Base-by-base conservation (phyloP, 2,113 vertebrate species). In the Morone chrysops region DNA sequence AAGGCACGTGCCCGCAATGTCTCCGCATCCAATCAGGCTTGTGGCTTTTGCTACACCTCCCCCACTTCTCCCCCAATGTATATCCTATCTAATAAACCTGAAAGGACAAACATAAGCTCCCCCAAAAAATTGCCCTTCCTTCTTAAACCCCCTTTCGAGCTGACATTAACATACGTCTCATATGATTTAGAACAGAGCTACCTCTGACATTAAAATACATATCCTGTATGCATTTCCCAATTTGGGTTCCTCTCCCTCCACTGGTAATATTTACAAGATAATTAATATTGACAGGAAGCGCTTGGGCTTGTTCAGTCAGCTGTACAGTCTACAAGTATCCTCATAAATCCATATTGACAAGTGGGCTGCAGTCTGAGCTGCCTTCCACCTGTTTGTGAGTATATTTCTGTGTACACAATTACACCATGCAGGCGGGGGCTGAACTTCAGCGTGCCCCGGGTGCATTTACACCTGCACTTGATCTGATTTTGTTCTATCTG, bases 221-320 rank as follows among this genome's bases (percentile, higher is more conserved):
- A 75, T 17, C 22, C 36, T 20, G 0, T 45, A 3, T 5, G 11
- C 17, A 1, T 8, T 67, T 47, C 10, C 66, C 62, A 43, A 3
- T 66, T 25, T 5, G 14, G 3, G 2, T 31, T 25, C 8, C 54
- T 51, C 25, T 38, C 50, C 17, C 65, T 0, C 59, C 80, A 61
- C 78, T 43, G 66, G 43, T 81, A 81, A 78, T 88, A 89, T 90
- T 87, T 77, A 78, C 11, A 2, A 63, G 80, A 84, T 89, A 78
- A 92, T 92, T 87, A 85, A 87, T 89, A 91, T 90, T 90, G 89
- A 92, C 91, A 90, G 85, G 82, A 75, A 75, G 82, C 50, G 14
- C 59, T 75, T 25, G 69, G 67, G 62, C 70, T 69, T 86, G 85
- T 77, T 90, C 84, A 85, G 86, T 91, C 82, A 81, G 73, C 86